A percentile compares a stretch with the other conserved stretches of the same genome.
Conservation (phyloP, 2,797 vertebrate genomes). For the Ctenosaura bakeri region DNA sequence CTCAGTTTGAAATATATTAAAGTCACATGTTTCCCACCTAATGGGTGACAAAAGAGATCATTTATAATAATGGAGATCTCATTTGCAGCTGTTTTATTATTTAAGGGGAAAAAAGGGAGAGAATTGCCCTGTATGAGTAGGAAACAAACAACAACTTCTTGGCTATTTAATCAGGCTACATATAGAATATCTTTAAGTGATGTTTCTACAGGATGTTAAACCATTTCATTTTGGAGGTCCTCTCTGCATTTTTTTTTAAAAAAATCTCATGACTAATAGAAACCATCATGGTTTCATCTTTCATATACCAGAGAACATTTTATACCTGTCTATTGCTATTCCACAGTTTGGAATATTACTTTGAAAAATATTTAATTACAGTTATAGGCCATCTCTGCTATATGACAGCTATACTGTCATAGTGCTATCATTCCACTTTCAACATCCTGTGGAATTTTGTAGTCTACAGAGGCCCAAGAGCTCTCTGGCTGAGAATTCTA, state of each 20-base stretch:
- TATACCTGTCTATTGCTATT: background rate
- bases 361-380: background rate
- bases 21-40: slow-evolving; percentile 61
- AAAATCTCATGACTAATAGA: background rate
- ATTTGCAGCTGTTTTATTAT: slow-evolving; percentile 64
- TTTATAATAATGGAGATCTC: slow-evolving; percentile 67
- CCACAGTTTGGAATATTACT: background rate
- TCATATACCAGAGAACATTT: background rate
- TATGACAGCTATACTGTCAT: no score
- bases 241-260: background rate
- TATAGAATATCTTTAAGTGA: slow-evolving; percentile 25
- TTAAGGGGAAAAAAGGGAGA: slow-evolving; percentile 8
- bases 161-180: slow-evolving; percentile 52
- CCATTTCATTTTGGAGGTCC: background rate
- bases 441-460: no score
- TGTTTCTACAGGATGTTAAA: background rate
- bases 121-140: slow-evolving; percentile 19
- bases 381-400: no score
- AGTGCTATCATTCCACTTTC: no score
- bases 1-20: slow-evolving; percentile 71
- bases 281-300: background rate
- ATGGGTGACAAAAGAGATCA: slow-evolving; percentile 62
- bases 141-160: slow-evolving; percentile 52
- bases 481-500: no score
- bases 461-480: no score